Evolutionary conservation across 2,113 vertebrate genomes (phyloP), one percentile per base, ranked within the genome.

Genomic region (Saiga tatarica): DNA sequence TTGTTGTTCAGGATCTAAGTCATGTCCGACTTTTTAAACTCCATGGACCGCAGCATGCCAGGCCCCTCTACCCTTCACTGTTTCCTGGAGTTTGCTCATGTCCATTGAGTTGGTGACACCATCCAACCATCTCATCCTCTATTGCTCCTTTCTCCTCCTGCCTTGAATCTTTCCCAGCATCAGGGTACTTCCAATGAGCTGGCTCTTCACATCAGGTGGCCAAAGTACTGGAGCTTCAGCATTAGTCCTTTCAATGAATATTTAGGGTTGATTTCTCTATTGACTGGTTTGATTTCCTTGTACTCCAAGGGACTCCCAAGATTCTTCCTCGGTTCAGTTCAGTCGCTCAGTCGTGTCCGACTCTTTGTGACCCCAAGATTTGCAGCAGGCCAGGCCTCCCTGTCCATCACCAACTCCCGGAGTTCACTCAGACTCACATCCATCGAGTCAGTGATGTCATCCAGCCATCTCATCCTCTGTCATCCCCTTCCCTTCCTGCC

Each of bases 281-380:
- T 42, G 36, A 76, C 36, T 26, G 71, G 36, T 76, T 42, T 76
- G 23, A 76, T 42, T 25, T 76, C 71, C 36, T 76, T 76, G 12
- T 23, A 42, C 1, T 42, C 12, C 71, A 74, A 74, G 21, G 71
- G 71, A 42, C 6, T 74, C 71, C 25, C 36, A 76, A 42, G 71
- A 76, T 2, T 12, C 71, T 42, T 42, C 6, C 60, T 62, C 60
- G 26, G 25, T 59, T 59, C 25, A 26, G 57, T 59, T 59, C 10
- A 59, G 8, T 12, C 1, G 0, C 4, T 12, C 25, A 59, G 10
- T 59, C 0, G 0, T 26, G 57, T 59, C 57, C 0, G 10, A 26
- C 10, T 59, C 57, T 57, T 25, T 26, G 25, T 9, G 0, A 26
- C 23, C 17, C 23, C 25, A 26, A 11, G 57, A 59, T 25, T 57